A percentile compares a stretch with the other conserved stretches of the same genome.
phyloP scores from a whole-genome alignment of 2,113 vertebrate species.

The Bettongia penicillata region DNA sequence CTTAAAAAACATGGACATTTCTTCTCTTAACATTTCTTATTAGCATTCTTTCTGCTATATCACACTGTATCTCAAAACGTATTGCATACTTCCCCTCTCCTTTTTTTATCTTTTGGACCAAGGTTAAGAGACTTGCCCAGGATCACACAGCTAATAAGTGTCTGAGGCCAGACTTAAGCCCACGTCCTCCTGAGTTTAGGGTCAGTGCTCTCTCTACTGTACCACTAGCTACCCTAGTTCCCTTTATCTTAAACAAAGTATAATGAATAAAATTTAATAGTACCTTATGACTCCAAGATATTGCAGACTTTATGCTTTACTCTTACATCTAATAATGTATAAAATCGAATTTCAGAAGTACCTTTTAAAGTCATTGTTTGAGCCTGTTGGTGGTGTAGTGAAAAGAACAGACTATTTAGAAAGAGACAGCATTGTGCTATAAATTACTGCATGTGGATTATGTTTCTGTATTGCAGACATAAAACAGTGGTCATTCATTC shows the following conservation, averaged over 20 bases:
- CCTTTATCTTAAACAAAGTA: not conserved
- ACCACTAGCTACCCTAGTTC: too few species aligned
- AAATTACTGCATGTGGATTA: not conserved
- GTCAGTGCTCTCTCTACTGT: too few species aligned
- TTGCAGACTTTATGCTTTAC: not conserved
- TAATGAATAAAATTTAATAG: not conserved
- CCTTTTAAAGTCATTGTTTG: too few species aligned
- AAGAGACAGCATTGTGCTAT: not conserved
- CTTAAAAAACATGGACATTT: not conserved
- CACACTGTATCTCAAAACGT: not conserved
- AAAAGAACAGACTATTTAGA: not conserved
- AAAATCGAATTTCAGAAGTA: not conserved
- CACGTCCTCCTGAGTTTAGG: too few species aligned
- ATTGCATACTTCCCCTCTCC: not conserved
- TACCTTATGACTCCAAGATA: not conserved
- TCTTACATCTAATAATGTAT: not conserved
- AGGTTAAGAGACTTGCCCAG: too few species aligned
- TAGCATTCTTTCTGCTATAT: not conserved
- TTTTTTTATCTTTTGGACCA: not conserved
- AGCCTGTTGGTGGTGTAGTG: too few species aligned
- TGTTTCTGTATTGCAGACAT: not conserved
- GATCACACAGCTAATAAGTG: too few species aligned
- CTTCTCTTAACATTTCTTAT: conserved; percentile 41
- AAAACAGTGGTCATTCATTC: not conserved
- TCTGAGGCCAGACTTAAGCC: too few species aligned